phyloP scores from a whole-genome alignment of 30 jellyfish, hydroid and myxozoan species.

The Sanderia malayensis region DNA sequence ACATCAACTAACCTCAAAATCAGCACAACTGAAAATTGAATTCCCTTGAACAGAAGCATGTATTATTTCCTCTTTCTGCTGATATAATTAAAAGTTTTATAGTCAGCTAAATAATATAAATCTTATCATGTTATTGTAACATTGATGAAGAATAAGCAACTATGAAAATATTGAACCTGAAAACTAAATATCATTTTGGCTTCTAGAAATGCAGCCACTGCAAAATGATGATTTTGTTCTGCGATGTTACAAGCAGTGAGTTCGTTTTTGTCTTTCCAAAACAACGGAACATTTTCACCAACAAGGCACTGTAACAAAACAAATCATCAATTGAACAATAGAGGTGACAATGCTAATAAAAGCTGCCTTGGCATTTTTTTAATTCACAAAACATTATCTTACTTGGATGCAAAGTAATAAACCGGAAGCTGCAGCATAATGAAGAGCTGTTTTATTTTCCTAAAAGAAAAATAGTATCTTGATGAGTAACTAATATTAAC shows the following conservation, averaged over 20 bases:
- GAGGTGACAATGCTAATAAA: no score
- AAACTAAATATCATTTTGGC: slow-evolving; percentile 62
- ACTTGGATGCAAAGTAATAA: slow-evolving; percentile 61
- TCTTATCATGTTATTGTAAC: background rate
- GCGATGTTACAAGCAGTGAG: slow-evolving; percentile 70
- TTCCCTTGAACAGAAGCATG: no score
- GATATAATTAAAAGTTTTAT: no score
- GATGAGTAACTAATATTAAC: no score
- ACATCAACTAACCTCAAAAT: no score
- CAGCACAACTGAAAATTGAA: no score
- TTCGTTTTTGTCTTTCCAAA: slow-evolving; percentile 37
- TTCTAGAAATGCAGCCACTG: slow-evolving; percentile 59
- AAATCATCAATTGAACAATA: no score
- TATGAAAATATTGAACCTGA: slow-evolving; percentile 19
- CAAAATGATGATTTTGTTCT: slow-evolving; percentile 35
- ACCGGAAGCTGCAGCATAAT: slow-evolving; percentile 70
- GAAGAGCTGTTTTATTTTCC: slow-evolving; percentile 68
- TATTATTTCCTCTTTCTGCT: no score
- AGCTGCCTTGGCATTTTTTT: no score
- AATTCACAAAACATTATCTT: no score
- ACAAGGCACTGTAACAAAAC: slow-evolving; percentile 42
- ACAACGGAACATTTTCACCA: slow-evolving; percentile 44
- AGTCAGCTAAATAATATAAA: no score
- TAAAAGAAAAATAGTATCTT: background rate
- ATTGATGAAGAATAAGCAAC: background rate